Base-by-base conservation (phyloP, 1,140 invertebrate species). In the Pogonomyrmex californicus region DNA sequence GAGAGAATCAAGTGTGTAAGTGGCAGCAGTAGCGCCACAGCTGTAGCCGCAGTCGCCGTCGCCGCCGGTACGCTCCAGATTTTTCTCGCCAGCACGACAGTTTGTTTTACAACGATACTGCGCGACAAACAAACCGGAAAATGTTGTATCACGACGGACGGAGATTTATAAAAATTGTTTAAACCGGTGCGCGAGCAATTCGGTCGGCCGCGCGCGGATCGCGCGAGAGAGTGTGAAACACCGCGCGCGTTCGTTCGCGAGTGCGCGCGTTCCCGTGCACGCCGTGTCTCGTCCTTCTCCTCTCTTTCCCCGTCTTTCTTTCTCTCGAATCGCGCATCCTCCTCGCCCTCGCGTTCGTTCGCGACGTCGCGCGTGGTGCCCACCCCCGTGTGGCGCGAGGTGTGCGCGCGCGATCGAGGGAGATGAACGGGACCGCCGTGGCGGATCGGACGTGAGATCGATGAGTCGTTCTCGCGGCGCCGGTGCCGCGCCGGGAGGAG, bases 341-440 rank as follows among this genome's bases (percentile, higher is more conserved):
- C 44, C 44, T 51, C 44, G 44, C 89, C 82, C 85, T 85, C 85
- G 58, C 70, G 23, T 23, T 23, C 83, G 63, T 62, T 36, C 71
- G 30, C 17, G 70, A 51, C 36, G 38, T 68, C 65, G 60, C 77
- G 66, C 76, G 65, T 44, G 51, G 23, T 23, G 23, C 23, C 44
- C 63, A 70, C 44, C 77, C 49, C 38, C 23, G 23, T 23, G 23
- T 23, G 23, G 23, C 23, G 44, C 17, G 54, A 75, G 14, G 33
- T 63, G 68, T 77, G 63, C n/a, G 81, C 70, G 70, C 33, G 44
- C 23, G 23, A 51, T 51, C 60, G 76, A 86, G 41, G 30, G 54
- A 33, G 77, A 83, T 83, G 85, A 62, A 44, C 49, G 54, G 54
- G 65, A 81, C 79, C 49, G 9, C 2, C 49, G 54, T 47, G 49